Base-by-base conservation (phyloP, 1,140 invertebrate genomes). In the Drosophila kepulauana region DNA sequence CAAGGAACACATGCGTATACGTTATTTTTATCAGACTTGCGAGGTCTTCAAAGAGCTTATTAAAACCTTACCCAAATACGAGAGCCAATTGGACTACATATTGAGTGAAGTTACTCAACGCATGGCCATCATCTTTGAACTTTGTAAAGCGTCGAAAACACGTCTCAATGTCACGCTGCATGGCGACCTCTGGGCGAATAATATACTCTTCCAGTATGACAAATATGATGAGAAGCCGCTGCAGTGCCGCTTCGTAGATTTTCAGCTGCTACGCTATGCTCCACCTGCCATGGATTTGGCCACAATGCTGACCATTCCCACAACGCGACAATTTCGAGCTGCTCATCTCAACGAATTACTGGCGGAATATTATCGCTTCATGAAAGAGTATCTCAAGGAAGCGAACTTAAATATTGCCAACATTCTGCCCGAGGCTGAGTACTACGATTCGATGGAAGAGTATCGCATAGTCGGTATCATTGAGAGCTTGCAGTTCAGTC, bases 171-270 rank as follows among this genome's bases (percentile, higher is more conserved):
- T 94, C 0, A 76, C 95, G 0, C 91, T 92, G 15, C 95, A 95
- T 82, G 94, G 94, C 0, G 94, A 96, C 91, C 74, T 95, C 3
- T 95, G 95, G 94, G 82, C 93, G 1, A 95, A 95, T 75, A 96
- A 96, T 81, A 82, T 95, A 7, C 93, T 96, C 78, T 94, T 95
- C 43, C 95, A 94, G 81, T 94, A 94, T 66, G 85, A 93, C 1
- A 79, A 82, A 3, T 87, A 92, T 61, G 79, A 92, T 1, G 70
- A 87, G 1, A 77, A 6, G n/a, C 90, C 93, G 3, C 72, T 93
- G 1, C 59, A 92, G 2, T 94, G 94, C 11, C 92, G 94, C 8
- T 75, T 96, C 3, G 93, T 96, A 16, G 95, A 96, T 79, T 95
- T 94, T 62, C 95, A 96, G 88, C 91, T 95, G 33, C 93, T 93